These are phyloP conservation scores for Antennarius maculatus DNA, from an alignment of 2,797 vertebrate genomes.

Conservation along the genomic window DNA sequence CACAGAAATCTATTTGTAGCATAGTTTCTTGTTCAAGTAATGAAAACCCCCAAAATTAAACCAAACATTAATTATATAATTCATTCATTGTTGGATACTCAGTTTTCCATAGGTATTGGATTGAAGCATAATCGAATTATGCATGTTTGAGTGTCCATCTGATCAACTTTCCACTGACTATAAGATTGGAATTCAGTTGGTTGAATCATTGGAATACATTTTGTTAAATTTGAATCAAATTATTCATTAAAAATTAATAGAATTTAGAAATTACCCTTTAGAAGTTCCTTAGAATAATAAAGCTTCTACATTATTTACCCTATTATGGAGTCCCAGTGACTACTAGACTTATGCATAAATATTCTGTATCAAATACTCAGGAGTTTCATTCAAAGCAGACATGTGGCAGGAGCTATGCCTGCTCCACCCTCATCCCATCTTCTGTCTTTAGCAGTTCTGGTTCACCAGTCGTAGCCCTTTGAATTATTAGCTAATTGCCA, in stretches of 20 bases:
- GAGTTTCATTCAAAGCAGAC: conserved; percentile 24
- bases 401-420: conserved; percentile 2
- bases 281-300: neutral
- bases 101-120: neutral
- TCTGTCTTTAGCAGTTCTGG: conserved; percentile 48
- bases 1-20: too few species aligned
- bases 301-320: neutral
- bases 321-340: neutral
- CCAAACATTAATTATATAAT: neutral
- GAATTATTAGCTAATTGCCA: conserved; percentile 84
- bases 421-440: neutral
- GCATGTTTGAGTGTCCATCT: neutral
- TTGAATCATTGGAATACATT: too few species aligned
- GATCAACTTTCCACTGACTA: neutral
- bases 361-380: conserved; percentile 13
- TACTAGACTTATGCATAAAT: conserved; percentile 4
- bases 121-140: neutral
- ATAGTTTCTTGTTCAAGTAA: neutral
- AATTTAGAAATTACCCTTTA: neutral
- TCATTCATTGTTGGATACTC: neutral
- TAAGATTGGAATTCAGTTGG: too few species aligned
- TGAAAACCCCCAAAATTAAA: neutral
- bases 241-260: too few species aligned
- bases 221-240: too few species aligned
- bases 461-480: conserved; percentile 54